A percentile compares a stretch with the other conserved stretches of the same genome.
Evolutionary conservation across 2,113 vertebrate genomes (phyloP).

Genomic region (Xiphias gladius): DNA sequence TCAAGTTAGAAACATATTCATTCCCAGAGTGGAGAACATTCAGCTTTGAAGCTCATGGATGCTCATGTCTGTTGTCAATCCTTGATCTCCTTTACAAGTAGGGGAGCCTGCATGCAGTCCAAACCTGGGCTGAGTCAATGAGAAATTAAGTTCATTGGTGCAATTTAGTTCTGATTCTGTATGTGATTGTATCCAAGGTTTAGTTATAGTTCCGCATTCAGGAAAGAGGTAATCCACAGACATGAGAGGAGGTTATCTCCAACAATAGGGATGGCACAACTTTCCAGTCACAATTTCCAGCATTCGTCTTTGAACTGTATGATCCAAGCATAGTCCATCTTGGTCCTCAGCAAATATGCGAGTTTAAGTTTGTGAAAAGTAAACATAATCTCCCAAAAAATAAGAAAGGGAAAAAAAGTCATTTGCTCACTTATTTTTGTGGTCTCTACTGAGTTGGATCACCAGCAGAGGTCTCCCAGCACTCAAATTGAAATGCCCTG

Average conservation of each 20-base stretch:
- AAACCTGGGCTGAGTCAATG: conserved; percentile 32
- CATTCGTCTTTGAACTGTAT: conserved; percentile 70
- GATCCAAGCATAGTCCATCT: conserved; percentile 77
- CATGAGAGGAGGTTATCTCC: conserved; percentile 63
- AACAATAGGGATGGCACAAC: conserved; percentile 10
- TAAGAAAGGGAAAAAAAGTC: conserved; percentile 64
- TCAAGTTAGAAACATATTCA: conserved; percentile 14
- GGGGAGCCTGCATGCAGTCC: conserved; percentile 24
- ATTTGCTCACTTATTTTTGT: conserved; percentile 81
- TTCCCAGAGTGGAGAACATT: conserved; percentile 29
- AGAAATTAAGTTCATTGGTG: conserved; percentile 16
- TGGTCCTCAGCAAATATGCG: conserved; percentile 47
- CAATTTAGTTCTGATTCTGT: conserved; percentile 21
- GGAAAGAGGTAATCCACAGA: conserved; percentile 77
- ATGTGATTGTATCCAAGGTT: conserved; percentile 73
- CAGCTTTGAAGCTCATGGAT: conserved; percentile 18
- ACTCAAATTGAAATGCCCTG: conserved; percentile 79
- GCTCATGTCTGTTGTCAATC: conserved; percentile 38
- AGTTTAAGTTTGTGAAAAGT: conserved; percentile 80
- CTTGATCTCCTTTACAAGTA: conserved; percentile 20
- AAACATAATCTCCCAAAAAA: conserved; percentile 82
- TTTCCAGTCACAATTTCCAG: conserved; percentile 71
- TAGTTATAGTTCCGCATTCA: conserved; percentile 75
- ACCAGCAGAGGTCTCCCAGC: conserved; percentile 81
- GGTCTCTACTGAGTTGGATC: conserved; percentile 68